phyloP scores from a whole-genome alignment of 1,140 invertebrate species.

The Drosophila tani region DNA sequence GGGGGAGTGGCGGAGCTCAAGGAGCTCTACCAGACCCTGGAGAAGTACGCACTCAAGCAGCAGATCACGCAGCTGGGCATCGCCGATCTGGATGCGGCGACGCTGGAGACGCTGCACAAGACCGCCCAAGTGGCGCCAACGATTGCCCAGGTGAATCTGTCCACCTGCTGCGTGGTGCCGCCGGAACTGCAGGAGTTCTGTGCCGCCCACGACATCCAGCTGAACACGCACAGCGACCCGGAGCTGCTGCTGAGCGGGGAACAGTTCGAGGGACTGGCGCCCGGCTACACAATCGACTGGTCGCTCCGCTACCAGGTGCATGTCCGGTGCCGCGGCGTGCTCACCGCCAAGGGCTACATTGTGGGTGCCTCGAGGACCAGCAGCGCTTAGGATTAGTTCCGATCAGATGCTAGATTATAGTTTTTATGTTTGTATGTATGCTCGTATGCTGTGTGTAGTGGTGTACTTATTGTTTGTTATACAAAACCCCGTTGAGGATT shows the following conservation, averaged over 20 bases:
- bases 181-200: constrained; percentile 95
- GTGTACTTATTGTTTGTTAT: constrained; percentile 82
- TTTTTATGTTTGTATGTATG: constrained; percentile 56
- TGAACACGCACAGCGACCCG: constrained; percentile 98
- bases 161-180: constrained; percentile 98
- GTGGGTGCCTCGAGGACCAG: constrained; percentile 79
- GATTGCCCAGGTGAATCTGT: constrained; percentile 97
- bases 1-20: constrained; percentile 86
- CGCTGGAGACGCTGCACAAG: constrained; percentile 91
- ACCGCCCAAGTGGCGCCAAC: constrained; percentile 94
- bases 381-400: constrained; percentile 41
- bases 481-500: constrained; percentile 66
- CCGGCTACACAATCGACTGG: constrained; percentile 87
- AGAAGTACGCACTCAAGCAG: constrained; percentile 68
- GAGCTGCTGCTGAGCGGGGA: constrained; percentile 87
- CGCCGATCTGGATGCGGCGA: constrained; percentile 93
- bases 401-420: constrained; percentile 59
- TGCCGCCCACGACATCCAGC: constrained; percentile 94
- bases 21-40: constrained; percentile 86
- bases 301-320: constrained; percentile 93
- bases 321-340: constrained; percentile 94
- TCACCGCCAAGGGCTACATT: constrained; percentile 94
- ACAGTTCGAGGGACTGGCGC: constrained; percentile 61
- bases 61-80: constrained; percentile 91
- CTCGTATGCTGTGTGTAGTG: constrained; percentile 52